These are phyloP conservation scores for Microctonus hyperodae DNA, from an alignment of 2,888 invertebrate genomes.

Conservation along the genomic window DNA sequence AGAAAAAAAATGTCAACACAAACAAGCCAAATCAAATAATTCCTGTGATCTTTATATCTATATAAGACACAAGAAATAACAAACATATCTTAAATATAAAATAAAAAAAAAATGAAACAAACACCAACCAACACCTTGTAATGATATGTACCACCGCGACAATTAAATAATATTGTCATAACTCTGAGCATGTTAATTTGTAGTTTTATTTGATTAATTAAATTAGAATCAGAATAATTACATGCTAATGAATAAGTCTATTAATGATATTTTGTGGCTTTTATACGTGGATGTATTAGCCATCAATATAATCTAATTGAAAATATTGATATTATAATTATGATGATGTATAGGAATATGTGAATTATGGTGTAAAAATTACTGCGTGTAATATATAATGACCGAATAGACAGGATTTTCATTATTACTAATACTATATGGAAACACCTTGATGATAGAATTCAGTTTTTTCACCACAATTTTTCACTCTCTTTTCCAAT, in stretches of 20 bases:
- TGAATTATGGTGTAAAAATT: neutral
- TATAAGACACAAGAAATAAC: slow-evolving; percentile 41
- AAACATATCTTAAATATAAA: slow-evolving; percentile 36
- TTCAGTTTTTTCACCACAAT: slow-evolving; percentile 35
- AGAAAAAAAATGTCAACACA: no score
- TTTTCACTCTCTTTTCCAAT: slow-evolving; percentile 20
- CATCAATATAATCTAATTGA: neutral
- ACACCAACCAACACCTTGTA: slow-evolving; percentile 61
- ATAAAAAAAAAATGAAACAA: slow-evolving; percentile 42
- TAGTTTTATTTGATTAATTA: neutral
- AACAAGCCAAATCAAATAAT: slow-evolving; percentile 61
- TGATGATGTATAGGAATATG: neutral
- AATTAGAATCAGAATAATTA: neutral
- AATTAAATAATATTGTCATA: neutral
- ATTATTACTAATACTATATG: slow-evolving; percentile 47
- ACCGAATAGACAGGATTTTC: slow-evolving; percentile 16
- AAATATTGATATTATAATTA: neutral
- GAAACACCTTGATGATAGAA: slow-evolving; percentile 66
- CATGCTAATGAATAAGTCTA: neutral
- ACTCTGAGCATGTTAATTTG: slow-evolving; percentile 4
- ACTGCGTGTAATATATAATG: slow-evolving; percentile 10
- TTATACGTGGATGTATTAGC: no score
- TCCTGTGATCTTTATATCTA: no score
- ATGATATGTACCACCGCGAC: slow-evolving; percentile 52
- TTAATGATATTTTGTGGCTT: neutral